Base-by-base conservation (phyloP, 2,797 vertebrate species). In the Etheostoma perlongum region DNA sequence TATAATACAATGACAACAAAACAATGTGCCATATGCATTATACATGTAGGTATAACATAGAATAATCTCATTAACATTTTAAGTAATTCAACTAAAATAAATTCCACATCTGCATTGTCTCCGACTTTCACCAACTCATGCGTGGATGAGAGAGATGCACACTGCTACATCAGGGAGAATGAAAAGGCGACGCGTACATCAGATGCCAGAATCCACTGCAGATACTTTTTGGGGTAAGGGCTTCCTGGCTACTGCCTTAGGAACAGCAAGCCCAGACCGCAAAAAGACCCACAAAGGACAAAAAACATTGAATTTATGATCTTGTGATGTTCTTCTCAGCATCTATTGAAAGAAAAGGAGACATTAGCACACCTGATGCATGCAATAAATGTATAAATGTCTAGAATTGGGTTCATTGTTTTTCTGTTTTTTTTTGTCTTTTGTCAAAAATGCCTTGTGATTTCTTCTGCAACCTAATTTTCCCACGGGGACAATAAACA, bases 211-310 rank as follows among this genome's bases (percentile, higher is more conserved):
- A 78, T 94, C 97, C 95, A 94, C 90, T 91, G 97, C 96, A 93
- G 96, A 98, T 98, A 96, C 97, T 99, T 98, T 98, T 98, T 98
- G 97, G 97, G 97, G 97, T 98, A 98, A 98, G 97, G 97, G 97
- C 97, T 98, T 98, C 97, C 97, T 98, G 97, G 95, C 94, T 96
- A 96, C 93, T 93, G 91, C 88, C 87, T 95, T 92, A 95, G 95
- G 95, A 97, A 98, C 97, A 98, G 97, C 97, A 98, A 98, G 97
- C 97, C 97, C 97, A 98, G 97, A 98, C 97, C 97, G 97, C 97
- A 98, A 98, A 98, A 98, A 98, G 97, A 97, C 93, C 97, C 95
- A 91, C 95, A 96, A 94, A 88, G 95, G 92, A 95, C 95, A 68
- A 30, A 27, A n/a, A n/a, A 42, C 2, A 3, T 2, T 52, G 60